Evolutionary conservation across 2,797 vertebrate genomes (phyloP), one percentile per base, ranked within the genome.

Genomic region (Allenopithecus nigroviridis): DNA sequence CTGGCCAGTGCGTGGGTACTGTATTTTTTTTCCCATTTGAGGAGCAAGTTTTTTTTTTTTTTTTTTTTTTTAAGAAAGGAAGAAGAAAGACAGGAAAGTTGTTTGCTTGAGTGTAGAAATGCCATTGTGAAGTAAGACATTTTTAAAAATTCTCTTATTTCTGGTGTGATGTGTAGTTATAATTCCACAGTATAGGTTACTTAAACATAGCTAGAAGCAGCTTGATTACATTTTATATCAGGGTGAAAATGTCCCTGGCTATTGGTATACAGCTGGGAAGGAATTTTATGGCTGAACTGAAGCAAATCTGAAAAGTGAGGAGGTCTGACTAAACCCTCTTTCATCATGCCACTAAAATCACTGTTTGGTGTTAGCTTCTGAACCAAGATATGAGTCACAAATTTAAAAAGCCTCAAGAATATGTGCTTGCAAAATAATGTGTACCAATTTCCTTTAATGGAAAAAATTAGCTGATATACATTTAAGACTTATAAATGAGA

Each of bases 11-110:
- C 2, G n/a, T 74, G 41, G 75, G 64, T 30, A 78, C 83, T 85
- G 22, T 72, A 24, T 79, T 61, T 85, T 91, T 95, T 94, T 90
- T 59, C 28, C 33, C 43, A 50, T 50, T 91, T 74, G 64, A 84
- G 76, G 91, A 84, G 26, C 13, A 94, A 93, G 16, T 91, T 96
- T 96, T 87, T 96, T 96, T 87, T 53, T 53, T 50, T 50, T 48
- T 50, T 50, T 50, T 48, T 50, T 50, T 53, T 41, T 68, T 64
- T 84, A 87, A 83, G 46, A 89, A 86, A 76, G 16, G 39, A 89
- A 46, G 64, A 61, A 48, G 41, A 90, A 59, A 95, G 86, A 90
- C 41, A 87, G 57, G 11, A 95, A 86, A 55, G 61, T 30, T 92
- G 83, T 94, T 86, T 96, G 24, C 43, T 84, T 83, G 78, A 75